These are phyloP conservation scores for Beris morrisii DNA, from an alignment of 2,888 invertebrate genomes.

Conservation along the genomic window DNA sequence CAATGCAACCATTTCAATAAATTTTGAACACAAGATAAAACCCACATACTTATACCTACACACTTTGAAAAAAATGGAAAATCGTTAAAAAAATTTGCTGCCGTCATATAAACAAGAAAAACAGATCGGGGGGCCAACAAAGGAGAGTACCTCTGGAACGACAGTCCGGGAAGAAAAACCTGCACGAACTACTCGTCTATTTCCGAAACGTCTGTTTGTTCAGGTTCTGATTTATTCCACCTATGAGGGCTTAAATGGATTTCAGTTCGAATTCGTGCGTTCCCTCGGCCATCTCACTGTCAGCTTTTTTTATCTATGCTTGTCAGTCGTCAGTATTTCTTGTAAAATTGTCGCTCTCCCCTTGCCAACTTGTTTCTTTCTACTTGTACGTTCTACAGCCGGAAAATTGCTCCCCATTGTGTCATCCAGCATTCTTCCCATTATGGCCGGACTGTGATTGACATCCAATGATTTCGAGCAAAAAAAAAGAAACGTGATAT, in stretches of 20 bases:
- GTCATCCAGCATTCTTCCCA: slow-evolving; percentile 23
- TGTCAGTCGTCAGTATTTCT: not conserved
- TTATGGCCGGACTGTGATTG: slow-evolving; percentile 33
- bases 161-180: slow-evolving; percentile 1
- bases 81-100: slow-evolving; percentile 28
- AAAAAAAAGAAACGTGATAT: slow-evolving; percentile 5
- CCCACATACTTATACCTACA: not conserved
- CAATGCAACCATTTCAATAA: slow-evolving; percentile 27
- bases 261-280: slow-evolving; percentile 21
- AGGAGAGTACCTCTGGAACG: not conserved
- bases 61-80: slow-evolving; percentile 13
- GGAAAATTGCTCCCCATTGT: slow-evolving; percentile 36
- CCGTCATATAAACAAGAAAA: slow-evolving; percentile 29
- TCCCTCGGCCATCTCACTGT: too few relatives aligned
- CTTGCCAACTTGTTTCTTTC: slow-evolving; percentile 6
- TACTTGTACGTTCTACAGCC: not conserved
- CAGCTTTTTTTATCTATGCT: slow-evolving; percentile 18
- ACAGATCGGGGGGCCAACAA: not conserved
- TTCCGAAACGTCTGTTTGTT: slow-evolving; percentile 29
- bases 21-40: slow-evolving; percentile 20
- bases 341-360: slow-evolving; percentile 15
- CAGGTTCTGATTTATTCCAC: slow-evolving; percentile 34
- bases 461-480: slow-evolving; percentile 30
- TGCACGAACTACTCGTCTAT: slow-evolving; percentile 23
- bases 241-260: slow-evolving; percentile 36